A percentile compares a stretch with the other conserved stretches of the same genome.
Evolutionary conservation across 1,140 invertebrate genomes (phyloP).

Genomic region (Ridgeia piscesae): DNA sequence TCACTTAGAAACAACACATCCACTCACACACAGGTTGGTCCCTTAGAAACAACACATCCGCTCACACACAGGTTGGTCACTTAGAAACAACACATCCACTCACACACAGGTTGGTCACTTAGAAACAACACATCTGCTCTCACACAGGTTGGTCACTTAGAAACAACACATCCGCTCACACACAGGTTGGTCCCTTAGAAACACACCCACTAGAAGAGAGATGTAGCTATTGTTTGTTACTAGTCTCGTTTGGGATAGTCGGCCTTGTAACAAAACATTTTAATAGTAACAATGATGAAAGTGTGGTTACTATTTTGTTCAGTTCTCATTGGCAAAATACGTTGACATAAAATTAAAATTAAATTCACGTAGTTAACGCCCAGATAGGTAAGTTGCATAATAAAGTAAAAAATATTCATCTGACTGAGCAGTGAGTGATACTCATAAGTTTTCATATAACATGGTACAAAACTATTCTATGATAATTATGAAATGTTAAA

Average conservation of each 20-base stretch:
- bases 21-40: background rate
- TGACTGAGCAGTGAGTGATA: background rate
- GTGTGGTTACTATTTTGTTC: background rate
- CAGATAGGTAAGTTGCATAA: background rate
- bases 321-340: background rate
- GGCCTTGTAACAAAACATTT: background rate
- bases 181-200: background rate
- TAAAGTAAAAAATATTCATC: background rate
- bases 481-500: background rate
- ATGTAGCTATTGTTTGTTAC: background rate
- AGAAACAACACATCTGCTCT: background rate
- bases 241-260: background rate
- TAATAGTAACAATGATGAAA: background rate
- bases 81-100: background rate
- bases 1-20: background rate
- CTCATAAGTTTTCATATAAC: no score
- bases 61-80: conserved; percentile 48
- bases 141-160: background rate
- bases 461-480: no score
- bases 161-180: background rate
- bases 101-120: background rate
- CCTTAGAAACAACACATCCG: conserved; percentile 48
- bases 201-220: background rate
- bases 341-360: background rate
- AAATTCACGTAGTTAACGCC: background rate